phyloP scores from a whole-genome alignment of 2,888 invertebrate genomes.

The Agriotes lineatus region DNA sequence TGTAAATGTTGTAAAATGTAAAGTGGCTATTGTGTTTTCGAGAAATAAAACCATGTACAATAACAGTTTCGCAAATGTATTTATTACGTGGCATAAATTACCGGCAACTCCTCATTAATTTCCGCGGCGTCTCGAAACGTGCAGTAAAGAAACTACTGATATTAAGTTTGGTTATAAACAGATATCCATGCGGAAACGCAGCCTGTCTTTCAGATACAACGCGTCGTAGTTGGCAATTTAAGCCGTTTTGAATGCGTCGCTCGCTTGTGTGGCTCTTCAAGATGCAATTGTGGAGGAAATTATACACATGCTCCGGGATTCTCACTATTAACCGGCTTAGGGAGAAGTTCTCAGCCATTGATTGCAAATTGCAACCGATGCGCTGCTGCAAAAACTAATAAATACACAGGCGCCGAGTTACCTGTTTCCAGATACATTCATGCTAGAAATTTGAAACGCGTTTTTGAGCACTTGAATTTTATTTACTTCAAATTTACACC shows the following conservation, averaged over 20 bases:
- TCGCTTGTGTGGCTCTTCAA: background rate
- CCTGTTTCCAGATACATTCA: too few species aligned
- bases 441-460: too few species aligned
- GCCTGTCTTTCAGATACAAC: slow-evolving; percentile 1
- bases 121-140: slow-evolving; percentile 33
- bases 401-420: too few species aligned
- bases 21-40: slow-evolving; percentile 56
- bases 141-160: slow-evolving; percentile 32
- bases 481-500: too few species aligned
- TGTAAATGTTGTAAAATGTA: slow-evolving; percentile 61
- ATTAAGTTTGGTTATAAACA: slow-evolving; percentile 36
- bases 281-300: background rate
- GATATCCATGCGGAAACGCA: slow-evolving; percentile 34
- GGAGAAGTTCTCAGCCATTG: too few species aligned
- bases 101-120: slow-evolving; percentile 35
- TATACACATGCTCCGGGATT: too few species aligned
- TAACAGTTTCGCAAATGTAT: slow-evolving; percentile 45
- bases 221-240: background rate
- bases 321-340: background rate
- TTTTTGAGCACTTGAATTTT: too few species aligned
- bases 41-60: slow-evolving; percentile 47
- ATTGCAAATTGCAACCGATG: too few species aligned
- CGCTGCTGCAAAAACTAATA: too few species aligned
- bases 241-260: too few species aligned
- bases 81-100: slow-evolving; percentile 40